phyloP scores from a whole-genome alignment of 2,888 invertebrate genomes.

The Agelastica alni region DNA sequence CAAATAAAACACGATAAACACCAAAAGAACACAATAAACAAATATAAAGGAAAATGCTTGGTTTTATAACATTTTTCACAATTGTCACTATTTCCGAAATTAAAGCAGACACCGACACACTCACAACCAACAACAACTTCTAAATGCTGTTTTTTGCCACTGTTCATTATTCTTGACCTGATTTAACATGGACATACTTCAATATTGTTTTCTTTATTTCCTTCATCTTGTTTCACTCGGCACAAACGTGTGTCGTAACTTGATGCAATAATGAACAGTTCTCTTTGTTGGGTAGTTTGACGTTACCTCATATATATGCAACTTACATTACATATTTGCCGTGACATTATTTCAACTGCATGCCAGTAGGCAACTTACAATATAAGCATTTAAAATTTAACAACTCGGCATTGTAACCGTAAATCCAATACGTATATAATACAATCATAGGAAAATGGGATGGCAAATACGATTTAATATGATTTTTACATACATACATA shows the following conservation, averaged over 20 bases:
- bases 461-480: too few species aligned
- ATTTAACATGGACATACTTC: constrained; percentile 18
- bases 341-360: too few species aligned
- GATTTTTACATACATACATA: too few species aligned
- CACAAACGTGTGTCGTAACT: constrained; percentile 21
- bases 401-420: too few species aligned
- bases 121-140: constrained; percentile 38
- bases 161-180: constrained; percentile 30
- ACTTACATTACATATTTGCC: too few species aligned
- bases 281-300: too few species aligned
- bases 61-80: constrained; percentile 35
- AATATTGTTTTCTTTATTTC: constrained; percentile 22
- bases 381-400: too few species aligned
- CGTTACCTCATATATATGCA: too few species aligned
- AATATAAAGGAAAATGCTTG: constrained; percentile 24
- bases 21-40: constrained; percentile 34
- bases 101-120: constrained; percentile 36
- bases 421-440: too few species aligned
- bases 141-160: constrained; percentile 40
- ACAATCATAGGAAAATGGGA: too few species aligned
- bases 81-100: constrained; percentile 28
- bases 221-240: too few species aligned
- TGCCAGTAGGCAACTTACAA: too few species aligned
- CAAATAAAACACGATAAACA: constrained; percentile 28
- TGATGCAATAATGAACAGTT: constrained; percentile 29